Evolutionary conservation across 2,797 vertebrate genomes (phyloP), one percentile per base, ranked within the genome.

Genomic region (Ibycter americanus): DNA sequence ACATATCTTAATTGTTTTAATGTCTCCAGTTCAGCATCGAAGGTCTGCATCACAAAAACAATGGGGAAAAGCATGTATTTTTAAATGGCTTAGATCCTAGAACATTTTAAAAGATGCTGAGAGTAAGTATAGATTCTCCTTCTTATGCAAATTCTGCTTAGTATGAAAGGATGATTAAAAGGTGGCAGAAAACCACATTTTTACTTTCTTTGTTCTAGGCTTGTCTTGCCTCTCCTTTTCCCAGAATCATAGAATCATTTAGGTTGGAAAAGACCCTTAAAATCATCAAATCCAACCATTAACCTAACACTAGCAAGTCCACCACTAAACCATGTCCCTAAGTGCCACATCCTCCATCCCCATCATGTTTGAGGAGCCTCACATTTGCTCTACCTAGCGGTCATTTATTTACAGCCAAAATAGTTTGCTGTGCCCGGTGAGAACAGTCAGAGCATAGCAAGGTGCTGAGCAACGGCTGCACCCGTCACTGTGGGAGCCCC

Each of bases 401-500:
- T 78, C 38, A 71, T 71, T 88, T 80, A 67, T 34, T 66, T 80
- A 44, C 29, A 87, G 62, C n/a, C 72, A 62, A 67, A 93, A 72
- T 18, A 70, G 17, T 52, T 70, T 61, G 26, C 15, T 13, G 49
- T 34, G 19, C 32, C 71, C 7, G 1, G 29, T 51, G 26, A 90
- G 52, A 74, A 83, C 4, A 56, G 49, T 89, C 90, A 95, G 80
- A 51, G 76, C 88, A 96, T 87, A 93, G 67, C 59, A 97, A 92
- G 71, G 63, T 70, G 47, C 93, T 96, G 93, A 95, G 81, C 77
- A 80, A 73, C 59, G 0, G 0, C 29, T 73, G 73, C 52, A 72
- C 19, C 74, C 19, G 10, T 87, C 88, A 76, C 62, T 84, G 83
- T 31, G 83, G 80, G 83, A 91, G 52, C n/a, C 90, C 88, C 83